Evolutionary conservation across 2,113 vertebrate species (phyloP).

Genomic region (Tychaedon coryphoeus): DNA sequence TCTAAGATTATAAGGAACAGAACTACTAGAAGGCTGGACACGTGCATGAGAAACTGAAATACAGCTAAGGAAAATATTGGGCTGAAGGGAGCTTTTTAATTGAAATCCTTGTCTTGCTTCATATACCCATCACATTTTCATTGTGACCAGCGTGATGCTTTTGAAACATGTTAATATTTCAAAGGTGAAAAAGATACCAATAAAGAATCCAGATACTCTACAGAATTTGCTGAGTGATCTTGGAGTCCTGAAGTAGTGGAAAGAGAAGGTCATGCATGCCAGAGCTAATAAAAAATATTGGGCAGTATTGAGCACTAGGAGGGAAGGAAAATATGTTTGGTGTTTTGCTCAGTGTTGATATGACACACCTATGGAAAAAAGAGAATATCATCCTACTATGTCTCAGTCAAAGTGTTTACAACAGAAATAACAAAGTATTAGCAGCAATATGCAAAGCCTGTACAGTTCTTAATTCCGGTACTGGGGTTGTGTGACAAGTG

Average conservation of each 20-base stretch:
- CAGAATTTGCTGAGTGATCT: not conserved
- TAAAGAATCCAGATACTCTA: not conserved
- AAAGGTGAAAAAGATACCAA: not conserved
- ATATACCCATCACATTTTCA: not conserved
- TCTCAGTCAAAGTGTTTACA: not conserved
- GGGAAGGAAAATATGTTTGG: rapidly evolving
- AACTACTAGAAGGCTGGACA: not conserved
- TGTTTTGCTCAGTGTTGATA: not conserved
- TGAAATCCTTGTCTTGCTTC: not conserved
- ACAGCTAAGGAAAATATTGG: not conserved
- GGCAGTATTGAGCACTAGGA: not conserved
- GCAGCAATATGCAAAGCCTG: not conserved
- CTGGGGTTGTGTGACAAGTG: not conserved
- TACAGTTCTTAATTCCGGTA: not conserved
- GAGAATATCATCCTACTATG: not conserved
- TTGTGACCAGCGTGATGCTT: not conserved
- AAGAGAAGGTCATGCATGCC: not conserved
- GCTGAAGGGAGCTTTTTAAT: not conserved
- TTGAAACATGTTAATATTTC: not conserved
- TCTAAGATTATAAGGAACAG: not conserved
- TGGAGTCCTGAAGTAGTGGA: not conserved
- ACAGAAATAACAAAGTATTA: not conserved
- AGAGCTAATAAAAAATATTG: not conserved
- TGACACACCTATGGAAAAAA: not conserved
- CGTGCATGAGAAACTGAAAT: not conserved